Percentiles rank a stretch among this genome's conserved stretches.
These are phyloP conservation scores for Lepidochrysops patricia DNA, from an alignment of 2,888 invertebrate species.

Conservation along the genomic window DNA sequence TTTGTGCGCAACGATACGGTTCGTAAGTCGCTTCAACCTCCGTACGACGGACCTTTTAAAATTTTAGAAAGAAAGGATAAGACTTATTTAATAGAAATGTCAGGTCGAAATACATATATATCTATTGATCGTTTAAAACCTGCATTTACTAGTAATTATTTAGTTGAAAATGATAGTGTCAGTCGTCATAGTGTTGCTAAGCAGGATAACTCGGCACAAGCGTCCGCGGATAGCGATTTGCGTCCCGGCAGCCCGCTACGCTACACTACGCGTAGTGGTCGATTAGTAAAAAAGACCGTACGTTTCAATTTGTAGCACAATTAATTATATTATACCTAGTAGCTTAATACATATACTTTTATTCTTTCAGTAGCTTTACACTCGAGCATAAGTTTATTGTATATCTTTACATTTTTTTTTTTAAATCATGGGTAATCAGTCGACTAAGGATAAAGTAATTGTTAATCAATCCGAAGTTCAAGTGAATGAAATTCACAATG, in stretches of 20 bases:
- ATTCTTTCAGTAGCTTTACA: too few relatives aligned
- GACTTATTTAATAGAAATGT: neutral
- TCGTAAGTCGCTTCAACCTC: constrained; percentile 6
- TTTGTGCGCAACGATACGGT: constrained; percentile 11
- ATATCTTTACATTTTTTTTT: too few relatives aligned
- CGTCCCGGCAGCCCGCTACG: neutral
- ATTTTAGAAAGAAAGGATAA: too few relatives aligned
- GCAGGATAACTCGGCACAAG: neutral
- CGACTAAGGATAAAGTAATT: neutral
- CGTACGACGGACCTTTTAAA: too few relatives aligned
- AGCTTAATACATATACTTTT: too few relatives aligned
- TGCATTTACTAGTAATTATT: neutral
- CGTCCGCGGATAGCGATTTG: neutral
- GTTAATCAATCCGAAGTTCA: neutral
- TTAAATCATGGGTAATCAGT: too few relatives aligned
- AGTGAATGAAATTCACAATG: neutral
- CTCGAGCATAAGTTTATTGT: too few relatives aligned
- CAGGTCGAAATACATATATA: neutral
- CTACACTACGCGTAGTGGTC: neutral
- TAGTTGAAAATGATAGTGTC: neutral
- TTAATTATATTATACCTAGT: too few relatives aligned
- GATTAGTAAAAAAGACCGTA: neutral
- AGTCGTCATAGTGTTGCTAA: too few relatives aligned
- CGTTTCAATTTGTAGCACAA: too few relatives aligned
- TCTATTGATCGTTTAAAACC: neutral